Evolutionary conservation across 2,888 invertebrate genomes (phyloP), one percentile per base, ranked within the genome.

Genomic region (Fragum sueziense): DNA sequence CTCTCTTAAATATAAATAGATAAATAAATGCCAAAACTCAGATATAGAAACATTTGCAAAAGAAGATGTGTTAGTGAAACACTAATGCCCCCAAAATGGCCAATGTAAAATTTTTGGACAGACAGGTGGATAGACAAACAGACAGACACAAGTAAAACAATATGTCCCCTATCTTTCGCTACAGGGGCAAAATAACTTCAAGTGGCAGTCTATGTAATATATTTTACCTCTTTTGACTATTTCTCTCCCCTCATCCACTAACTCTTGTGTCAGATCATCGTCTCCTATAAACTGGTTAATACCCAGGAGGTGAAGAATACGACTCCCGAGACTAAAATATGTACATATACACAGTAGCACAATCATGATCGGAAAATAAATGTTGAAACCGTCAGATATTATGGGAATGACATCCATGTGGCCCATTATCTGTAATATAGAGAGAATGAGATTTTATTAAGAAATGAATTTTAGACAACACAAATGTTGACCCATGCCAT

Each of bases 381-480:
- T 97, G 94, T 99, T 99, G 94, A 99, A 99, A 11, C 99, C 99
- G 93, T 98, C 97, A 0, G 99, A 97, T 86, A 99, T 97, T 80
- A 99, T 97, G 34, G 97, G 96, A 74, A 99, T 96, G 0, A 99
- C 98, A 93, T 99, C 99, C 98, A 99, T 97, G 93, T 99, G 99
- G 0, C 99, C 99, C 99, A 99, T 99, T 88, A 98, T 96, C 95
- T 94, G 88, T 62, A 90, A 82, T 31, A 57, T 1, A 27, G 25
- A 57, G 2, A 6, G 27, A 57, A 7, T 57, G 1, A 29, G 25
- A 9, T 27, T 29, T 6, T 1, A 22, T 25, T 0, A 33, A 22
- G 14, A 27, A 57, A 2, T 14, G 7, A 1, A 3, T 25, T 14
- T 7, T 2, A 57, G 29, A 57, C 2, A 62, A 29, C 17, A 29